Evolutionary conservation across 2,113 vertebrate genomes (phyloP).

Genomic region (Rallus limicola): DNA sequence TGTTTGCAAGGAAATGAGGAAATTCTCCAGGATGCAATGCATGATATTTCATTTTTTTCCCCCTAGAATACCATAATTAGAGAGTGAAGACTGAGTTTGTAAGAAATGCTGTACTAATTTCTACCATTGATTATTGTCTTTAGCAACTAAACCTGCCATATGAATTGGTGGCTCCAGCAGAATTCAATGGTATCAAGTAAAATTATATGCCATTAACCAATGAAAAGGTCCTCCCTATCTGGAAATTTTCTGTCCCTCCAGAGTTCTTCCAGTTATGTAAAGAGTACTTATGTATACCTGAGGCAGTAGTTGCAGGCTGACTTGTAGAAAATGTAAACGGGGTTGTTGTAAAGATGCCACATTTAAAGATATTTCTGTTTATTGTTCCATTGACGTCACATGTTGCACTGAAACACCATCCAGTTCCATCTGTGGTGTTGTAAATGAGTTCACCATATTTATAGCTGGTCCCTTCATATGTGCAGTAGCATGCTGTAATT

Average conservation of each 20-base stretch:
- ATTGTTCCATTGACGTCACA: conserved; percentile 73
- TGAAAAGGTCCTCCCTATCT: neutral
- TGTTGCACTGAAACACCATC: conserved; percentile 75
- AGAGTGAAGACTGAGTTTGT: neutral
- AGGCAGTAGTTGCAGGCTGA: neutral
- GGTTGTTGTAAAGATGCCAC: neutral
- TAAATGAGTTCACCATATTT: conserved; percentile 73
- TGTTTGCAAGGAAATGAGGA: neutral
- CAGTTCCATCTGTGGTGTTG: conserved; percentile 77
- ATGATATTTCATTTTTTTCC: neutral
- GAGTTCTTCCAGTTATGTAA: neutral
- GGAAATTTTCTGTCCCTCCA: neutral
- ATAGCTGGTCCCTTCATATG: conserved; percentile 72
- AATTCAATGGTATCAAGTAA: neutral
- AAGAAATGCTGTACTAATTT: neutral
- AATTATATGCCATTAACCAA: neutral
- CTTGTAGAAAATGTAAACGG: neutral
- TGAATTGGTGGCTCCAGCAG: neutral
- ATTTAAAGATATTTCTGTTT: conserved; percentile 39
- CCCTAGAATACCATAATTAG: neutral
- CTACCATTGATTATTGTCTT: neutral
- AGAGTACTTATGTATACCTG: conserved; percentile 36
- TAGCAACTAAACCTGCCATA: neutral
- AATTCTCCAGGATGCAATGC: neutral
- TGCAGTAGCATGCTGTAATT: conserved; percentile 74